Evolutionary conservation across 2,888 invertebrate species (phyloP).

Genomic region (Netelia inedita): DNA sequence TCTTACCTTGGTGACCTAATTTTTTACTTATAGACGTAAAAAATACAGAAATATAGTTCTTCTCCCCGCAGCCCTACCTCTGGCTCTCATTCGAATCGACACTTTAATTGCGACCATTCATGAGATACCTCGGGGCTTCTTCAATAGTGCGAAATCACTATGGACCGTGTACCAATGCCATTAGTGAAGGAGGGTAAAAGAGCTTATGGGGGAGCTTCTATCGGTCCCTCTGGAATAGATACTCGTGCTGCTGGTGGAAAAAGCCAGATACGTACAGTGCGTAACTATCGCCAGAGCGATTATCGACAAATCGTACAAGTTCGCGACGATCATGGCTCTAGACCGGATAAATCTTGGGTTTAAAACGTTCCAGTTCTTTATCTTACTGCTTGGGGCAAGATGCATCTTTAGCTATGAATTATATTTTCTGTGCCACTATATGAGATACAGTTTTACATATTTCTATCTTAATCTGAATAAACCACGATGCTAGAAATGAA

Average conservation of each 20-base stretch:
- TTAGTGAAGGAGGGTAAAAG: not conserved
- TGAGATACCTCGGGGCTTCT: not conserved
- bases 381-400: not conserved
- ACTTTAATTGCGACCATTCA: constrained; percentile 1
- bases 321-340: not conserved
- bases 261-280: not conserved
- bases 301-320: not conserved
- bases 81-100: constrained; percentile 11
- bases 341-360: not conserved
- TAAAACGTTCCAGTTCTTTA: not conserved
- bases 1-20: constrained; percentile 11
- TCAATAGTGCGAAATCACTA: not conserved
- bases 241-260: not conserved
- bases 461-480: not conserved
- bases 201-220: constrained; percentile 7
- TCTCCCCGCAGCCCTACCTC: not conserved
- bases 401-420: not conserved
- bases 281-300: not conserved
- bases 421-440: not conserved
- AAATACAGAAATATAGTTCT: constrained; percentile 11
- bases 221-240: constrained; percentile 2
- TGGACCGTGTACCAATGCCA: not conserved
- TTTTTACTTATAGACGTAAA: constrained; percentile 40
- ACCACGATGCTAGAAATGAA: not conserved
- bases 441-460: not conserved